phyloP scores from a whole-genome alignment of 1,140 invertebrate species.

The Agrypnia vestita region DNA sequence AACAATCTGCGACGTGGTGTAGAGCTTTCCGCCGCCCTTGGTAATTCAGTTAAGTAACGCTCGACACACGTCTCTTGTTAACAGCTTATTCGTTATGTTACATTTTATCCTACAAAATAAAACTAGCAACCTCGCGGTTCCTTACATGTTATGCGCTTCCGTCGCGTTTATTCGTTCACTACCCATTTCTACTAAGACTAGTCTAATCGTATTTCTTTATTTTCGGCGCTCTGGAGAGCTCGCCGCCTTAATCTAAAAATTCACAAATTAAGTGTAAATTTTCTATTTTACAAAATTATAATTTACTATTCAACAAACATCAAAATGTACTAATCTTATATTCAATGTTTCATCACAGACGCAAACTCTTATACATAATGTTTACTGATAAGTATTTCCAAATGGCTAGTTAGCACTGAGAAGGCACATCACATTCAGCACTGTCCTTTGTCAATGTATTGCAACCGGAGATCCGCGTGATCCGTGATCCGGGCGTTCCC shows the following conservation, averaged over 20 bases:
- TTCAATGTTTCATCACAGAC: conserved; percentile 56
- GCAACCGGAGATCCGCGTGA: too few relatives aligned
- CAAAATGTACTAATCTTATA: conserved; percentile 44
- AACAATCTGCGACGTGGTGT: too few relatives aligned
- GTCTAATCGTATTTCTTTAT: conserved; percentile 40
- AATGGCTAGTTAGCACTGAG: conserved; percentile 43
- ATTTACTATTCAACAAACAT: conserved; percentile 42
- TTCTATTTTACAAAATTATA: conserved; percentile 33
- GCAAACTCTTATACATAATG: conserved; percentile 44
- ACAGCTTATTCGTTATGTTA: not conserved
- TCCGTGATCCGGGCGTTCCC: too few relatives aligned
- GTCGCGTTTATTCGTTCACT: conserved; percentile 4
- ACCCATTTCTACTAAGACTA: conserved; percentile 47
- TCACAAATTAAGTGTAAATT: conserved; percentile 31
- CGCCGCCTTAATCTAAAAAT: conserved; percentile 36
- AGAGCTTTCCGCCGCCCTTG: not conserved
- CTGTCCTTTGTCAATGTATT: too few relatives aligned
- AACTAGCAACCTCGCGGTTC: conserved; percentile 1
- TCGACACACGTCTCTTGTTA: not conserved
- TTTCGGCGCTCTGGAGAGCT: not conserved
- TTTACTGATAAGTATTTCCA: conserved; percentile 48
- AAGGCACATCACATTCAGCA: conserved; percentile 35
- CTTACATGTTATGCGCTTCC: conserved; percentile 1
- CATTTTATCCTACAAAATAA: conserved; percentile 29
- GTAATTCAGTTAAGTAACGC: conserved; percentile 17